phyloP scores from a whole-genome alignment of 2,888 invertebrate species.

The Melanotus villosus region DNA sequence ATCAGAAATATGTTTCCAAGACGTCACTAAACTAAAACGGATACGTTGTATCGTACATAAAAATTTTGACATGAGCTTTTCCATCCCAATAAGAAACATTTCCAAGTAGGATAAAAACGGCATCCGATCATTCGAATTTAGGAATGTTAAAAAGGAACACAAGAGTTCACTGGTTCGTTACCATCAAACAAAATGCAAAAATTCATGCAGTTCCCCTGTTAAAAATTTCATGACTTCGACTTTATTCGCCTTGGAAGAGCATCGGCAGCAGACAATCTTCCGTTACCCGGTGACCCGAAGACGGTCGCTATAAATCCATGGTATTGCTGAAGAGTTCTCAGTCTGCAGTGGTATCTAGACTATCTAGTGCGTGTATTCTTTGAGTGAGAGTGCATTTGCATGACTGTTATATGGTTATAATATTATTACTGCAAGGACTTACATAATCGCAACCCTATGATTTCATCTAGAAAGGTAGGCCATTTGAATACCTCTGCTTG shows the following conservation, averaged over 20 bases:
- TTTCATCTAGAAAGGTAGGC: constrained; percentile 31
- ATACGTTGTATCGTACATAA: too few species aligned
- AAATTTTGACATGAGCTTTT: too few species aligned
- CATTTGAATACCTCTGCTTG: neutral
- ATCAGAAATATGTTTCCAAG: too few species aligned
- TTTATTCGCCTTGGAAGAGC: constrained; percentile 39
- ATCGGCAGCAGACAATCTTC: constrained; percentile 50
- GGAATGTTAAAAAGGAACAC: neutral
- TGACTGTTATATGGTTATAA: neutral
- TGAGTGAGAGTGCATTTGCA: constrained; percentile 40
- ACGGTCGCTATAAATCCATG: constrained; percentile 53
- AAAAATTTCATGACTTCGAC: constrained; percentile 21
- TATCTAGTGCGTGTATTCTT: constrained; percentile 37
- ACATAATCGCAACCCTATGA: constrained; percentile 18
- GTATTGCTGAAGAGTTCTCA: constrained; percentile 49
- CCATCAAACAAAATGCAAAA: neutral
- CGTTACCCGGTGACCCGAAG: constrained; percentile 59
- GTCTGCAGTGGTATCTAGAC: constrained; percentile 38
- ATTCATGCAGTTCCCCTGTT: neutral
- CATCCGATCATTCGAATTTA: too few species aligned
- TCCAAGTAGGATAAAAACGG: too few species aligned
- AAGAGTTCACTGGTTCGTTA: neutral
- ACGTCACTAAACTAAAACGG: too few species aligned
- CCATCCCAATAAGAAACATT: too few species aligned
- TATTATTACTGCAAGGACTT: constrained; percentile 7